Percentiles rank a stretch among this genome's conserved stretches.
Evolutionary conservation across 2,888 invertebrate genomes (phyloP).

Genomic region (Heliconius aoede): DNA sequence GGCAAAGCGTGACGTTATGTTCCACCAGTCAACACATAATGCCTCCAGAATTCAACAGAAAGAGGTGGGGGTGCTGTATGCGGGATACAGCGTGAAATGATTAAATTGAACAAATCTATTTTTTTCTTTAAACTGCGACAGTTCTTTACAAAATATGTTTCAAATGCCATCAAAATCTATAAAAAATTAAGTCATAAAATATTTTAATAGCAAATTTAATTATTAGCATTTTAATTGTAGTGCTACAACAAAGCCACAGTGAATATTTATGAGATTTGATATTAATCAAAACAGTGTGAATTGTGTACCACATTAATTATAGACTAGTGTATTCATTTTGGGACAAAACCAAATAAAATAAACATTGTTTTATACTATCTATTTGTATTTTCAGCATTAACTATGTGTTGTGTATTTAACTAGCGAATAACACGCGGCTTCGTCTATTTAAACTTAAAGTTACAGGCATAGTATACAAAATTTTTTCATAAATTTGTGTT

Average conservation of each 20-base stretch:
- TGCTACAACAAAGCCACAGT: slow-evolving; percentile 14
- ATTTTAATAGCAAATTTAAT: slow-evolving; percentile 1
- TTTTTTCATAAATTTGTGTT: too few relatives aligned
- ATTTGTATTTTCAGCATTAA: not conserved
- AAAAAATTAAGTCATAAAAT: not conserved
- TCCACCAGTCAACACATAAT: too few relatives aligned
- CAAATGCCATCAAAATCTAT: not conserved
- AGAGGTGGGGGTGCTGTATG: too few relatives aligned
- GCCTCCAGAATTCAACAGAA: too few relatives aligned
- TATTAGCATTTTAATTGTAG: slow-evolving; percentile 35
- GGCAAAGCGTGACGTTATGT: too few relatives aligned
- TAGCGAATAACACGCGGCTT: too few relatives aligned
- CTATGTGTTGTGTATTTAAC: not conserved
- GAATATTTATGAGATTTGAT: slow-evolving; percentile 37
- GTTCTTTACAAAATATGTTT: not conserved
- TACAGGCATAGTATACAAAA: too few relatives aligned
- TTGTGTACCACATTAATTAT: slow-evolving; percentile 24
- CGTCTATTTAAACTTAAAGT: too few relatives aligned
- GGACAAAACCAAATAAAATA: not conserved
- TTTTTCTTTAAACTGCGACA: too few relatives aligned
- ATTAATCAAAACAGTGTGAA: slow-evolving; percentile 29
- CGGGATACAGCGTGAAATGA: too few relatives aligned
- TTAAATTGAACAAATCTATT: too few relatives aligned
- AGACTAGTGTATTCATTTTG: not conserved
- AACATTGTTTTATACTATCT: not conserved